Evolutionary conservation across 1,140 invertebrate genomes (phyloP), one percentile per base, ranked within the genome.

Genomic region (Eriosoma lanigerum): DNA sequence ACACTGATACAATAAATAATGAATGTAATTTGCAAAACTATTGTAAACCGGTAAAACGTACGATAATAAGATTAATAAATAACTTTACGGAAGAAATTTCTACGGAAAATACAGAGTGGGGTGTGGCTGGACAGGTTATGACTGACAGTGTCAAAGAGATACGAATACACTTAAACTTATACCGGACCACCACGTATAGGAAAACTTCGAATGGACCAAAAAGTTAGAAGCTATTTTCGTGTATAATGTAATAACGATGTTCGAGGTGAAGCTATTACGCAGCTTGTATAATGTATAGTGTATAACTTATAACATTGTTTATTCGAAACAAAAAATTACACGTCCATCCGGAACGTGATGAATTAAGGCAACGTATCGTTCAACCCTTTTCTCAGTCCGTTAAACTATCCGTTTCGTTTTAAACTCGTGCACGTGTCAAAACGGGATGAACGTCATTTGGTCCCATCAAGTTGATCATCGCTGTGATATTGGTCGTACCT

Each of bases 161-260:
- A 48, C 44, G 38, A 60, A 78, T 78, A 62, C 52, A 29, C 75
- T 46, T 48, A 78, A 78, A 78, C 32, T 62, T 78, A 38, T 24
- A 48, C 52, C 38, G 75, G 75, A 60, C 75, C 21, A 60, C 75
- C 21, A 46, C 56, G 44, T 62, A 75, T 78, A 29, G 56, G 32
- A n/a, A 78, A 78, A 78, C 50, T 60, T 78, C 62, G 62, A 78
- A 78, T 78, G 75, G 29, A 78, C 75, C 56, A 38, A 78, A 78
- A 78, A 78, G 56, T 78, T 78, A 32, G 54, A 29, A 26, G 21
- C 38, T 17, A 26, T 62, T 17, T 32, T 60, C 8, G 17, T 46
- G 38, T 78, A 26, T 78, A 78, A 78, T 78, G 75, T 60, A 78
- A 78, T 78, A 78, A 60, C 56, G 75, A 13, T 78, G 75, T 78